A percentile compares a stretch with the other conserved stretches of the same genome.
Conservation (phyloP, 1,140 invertebrate species). For the Solen grandis region DNA sequence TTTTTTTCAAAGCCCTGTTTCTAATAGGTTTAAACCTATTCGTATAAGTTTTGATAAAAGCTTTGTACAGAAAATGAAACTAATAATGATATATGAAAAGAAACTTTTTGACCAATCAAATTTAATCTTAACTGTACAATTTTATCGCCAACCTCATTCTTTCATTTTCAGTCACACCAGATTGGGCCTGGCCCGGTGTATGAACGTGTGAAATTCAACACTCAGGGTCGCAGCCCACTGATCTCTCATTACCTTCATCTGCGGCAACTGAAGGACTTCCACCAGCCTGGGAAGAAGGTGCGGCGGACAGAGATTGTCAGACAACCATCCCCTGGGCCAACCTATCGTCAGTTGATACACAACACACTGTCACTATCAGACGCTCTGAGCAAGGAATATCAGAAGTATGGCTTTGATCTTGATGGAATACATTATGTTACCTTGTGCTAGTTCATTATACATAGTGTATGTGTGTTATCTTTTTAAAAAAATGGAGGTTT, state of each 20-base stretch:
- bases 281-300: slow-evolving; percentile 74
- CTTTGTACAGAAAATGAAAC: too few relatives aligned
- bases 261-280: slow-evolving; percentile 68
- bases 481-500: too few relatives aligned
- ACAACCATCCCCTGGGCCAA: slow-evolving; percentile 74
- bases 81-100: too few relatives aligned
- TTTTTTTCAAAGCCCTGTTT: too few relatives aligned
- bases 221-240: slow-evolving; percentile 74
- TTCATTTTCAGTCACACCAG: slow-evolving; percentile 77
- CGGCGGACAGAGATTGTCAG: slow-evolving; percentile 72
- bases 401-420: slow-evolving; percentile 74
- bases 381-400: slow-evolving; percentile 73
- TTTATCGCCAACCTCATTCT: too few relatives aligned
- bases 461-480: too few relatives aligned
- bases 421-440: not conserved
- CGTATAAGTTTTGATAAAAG: too few relatives aligned
- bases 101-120: too few relatives aligned
- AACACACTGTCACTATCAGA: slow-evolving; percentile 71
- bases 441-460: too few relatives aligned
- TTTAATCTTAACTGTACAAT: too few relatives aligned
- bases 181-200: slow-evolving; percentile 75
- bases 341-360: slow-evolving; percentile 74
- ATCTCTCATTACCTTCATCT: slow-evolving; percentile 77
- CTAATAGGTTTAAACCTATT: too few relatives aligned
- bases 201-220: slow-evolving; percentile 77